Percentiles rank a stretch among this genome's conserved stretches.
phyloP scores from a whole-genome alignment of 92 coral and sea anemone species.

The Porites cylindrica region DNA sequence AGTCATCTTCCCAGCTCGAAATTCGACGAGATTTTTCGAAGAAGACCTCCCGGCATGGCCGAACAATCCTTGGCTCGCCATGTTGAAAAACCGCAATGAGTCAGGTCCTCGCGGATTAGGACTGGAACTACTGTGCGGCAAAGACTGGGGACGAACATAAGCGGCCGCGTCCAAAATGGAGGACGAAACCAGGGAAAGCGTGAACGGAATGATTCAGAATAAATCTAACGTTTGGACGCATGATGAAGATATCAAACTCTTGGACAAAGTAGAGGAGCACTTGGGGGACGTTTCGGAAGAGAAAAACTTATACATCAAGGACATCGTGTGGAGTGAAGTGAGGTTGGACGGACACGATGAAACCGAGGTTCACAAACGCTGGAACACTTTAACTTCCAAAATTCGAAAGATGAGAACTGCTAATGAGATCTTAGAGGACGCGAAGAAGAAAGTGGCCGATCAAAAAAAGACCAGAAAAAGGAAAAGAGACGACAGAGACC shows the following conservation, averaged over 20 bases:
- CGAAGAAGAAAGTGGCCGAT: conserved; percentile 18
- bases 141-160: conserved; percentile 14
- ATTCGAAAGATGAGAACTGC: conserved; percentile 71
- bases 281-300: not conserved
- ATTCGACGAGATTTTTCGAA: conserved; percentile 95
- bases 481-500: conserved; percentile 34
- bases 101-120: conserved; percentile 13
- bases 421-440: conserved; percentile 65
- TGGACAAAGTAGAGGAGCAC: conserved; percentile 54
- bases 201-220: not conserved
- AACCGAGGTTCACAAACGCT: conserved; percentile 49
- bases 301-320: conserved; percentile 45
- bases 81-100: conserved; percentile 33
- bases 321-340: conserved; percentile 58
- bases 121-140: not conserved
- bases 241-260: conserved; percentile 43
- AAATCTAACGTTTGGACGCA: conserved; percentile 43
- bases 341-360: conserved; percentile 42
- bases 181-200: not conserved
- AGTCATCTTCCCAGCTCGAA: conserved; percentile 97
- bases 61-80: conserved; percentile 88
- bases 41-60: conserved; percentile 85
- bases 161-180: conserved; percentile 47
- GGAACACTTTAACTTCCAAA: conserved; percentile 38
- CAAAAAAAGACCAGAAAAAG: conserved; percentile 3